Evolutionary conservation across 1,140 invertebrate species (phyloP), one percentile per base, ranked within the genome.

Genomic region (Tetramorium alpestre): DNA sequence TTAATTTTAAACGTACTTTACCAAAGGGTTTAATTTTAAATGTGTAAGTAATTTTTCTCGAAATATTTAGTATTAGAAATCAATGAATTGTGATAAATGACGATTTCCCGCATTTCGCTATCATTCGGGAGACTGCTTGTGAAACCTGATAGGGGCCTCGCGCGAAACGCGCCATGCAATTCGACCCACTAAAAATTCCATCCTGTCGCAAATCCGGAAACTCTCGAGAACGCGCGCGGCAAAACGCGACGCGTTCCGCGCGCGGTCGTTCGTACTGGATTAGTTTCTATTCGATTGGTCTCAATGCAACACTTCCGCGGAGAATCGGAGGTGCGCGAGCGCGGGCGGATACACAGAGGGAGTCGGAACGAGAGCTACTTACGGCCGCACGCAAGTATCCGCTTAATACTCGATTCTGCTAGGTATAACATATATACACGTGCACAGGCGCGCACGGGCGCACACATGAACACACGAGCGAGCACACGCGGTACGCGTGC

Each of bases 201-300:
- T 72, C 25, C 7, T 11, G 22, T 13, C 78, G 54, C 38, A 38
- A 25, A 44, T 58, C 25, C 10, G 51, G 25, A n/a, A 51, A 81
- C n/a, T 77, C 64, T 81, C 47, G 64, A 8, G 62, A 51, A 7
- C 44, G 28, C 44, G 7, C 49, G 58, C 58, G 28, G 25, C 3
- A 41, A 33, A 47, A 77, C 41, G 70, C 3, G 41, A 64, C 18
- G 38, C 72, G 73, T 85, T 51, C 65, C 69, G 51, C 67, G 51
- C 67, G 54, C 38, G 47, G 64, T 67, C 65, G 69, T 80, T 87
- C 72, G 78, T 87, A 89, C 89, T 85, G 60, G 76, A 89, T 89
- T 90, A 90, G 77, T 90, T 89, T 90, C 89, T 90, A 90, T 90
- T 90, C 89, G 89, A 90, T 90, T 90, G 89, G 86, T 90, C 88